Evolutionary conservation across 2,797 vertebrate genomes (phyloP).

Genomic region (Euphonia xanthogaster): DNA sequence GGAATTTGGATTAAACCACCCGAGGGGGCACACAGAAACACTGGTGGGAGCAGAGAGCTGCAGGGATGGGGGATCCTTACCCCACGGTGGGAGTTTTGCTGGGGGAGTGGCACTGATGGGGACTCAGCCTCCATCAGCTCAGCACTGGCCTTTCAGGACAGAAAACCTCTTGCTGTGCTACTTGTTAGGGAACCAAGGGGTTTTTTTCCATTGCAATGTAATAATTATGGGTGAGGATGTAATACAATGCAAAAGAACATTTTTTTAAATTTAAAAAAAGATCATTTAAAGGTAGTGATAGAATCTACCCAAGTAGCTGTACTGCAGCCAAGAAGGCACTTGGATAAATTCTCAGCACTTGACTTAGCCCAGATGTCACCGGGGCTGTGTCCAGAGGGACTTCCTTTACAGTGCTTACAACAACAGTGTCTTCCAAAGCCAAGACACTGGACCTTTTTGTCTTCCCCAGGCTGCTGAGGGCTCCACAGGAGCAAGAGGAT

Average conservation of each 20-base stretch:
- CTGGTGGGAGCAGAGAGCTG: neutral
- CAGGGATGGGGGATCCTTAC: neutral
- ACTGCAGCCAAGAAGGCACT: neutral
- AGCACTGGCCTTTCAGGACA: neutral
- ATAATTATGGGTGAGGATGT: neutral
- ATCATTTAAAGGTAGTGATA: fast-evolving
- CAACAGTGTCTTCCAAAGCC: neutral
- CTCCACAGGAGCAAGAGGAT: neutral
- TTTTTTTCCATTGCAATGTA: neutral
- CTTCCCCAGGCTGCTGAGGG: neutral
- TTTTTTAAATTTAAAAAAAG: neutral
- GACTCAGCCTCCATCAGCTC: neutral
- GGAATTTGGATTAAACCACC: neutral
- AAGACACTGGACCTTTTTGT: too few species aligned
- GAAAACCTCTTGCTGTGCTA: neutral
- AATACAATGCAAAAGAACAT: neutral
- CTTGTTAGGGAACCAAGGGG: neutral
- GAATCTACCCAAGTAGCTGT: neutral
- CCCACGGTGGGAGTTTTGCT: neutral
- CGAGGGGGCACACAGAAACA: fast-evolving
- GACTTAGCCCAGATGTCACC: neutral
- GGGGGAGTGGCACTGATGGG: neutral
- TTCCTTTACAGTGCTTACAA: neutral
- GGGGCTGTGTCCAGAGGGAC: neutral
- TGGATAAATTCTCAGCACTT: neutral